Evolutionary conservation across 2,797 vertebrate genomes (phyloP), one percentile per base, ranked within the genome.

Genomic region (Micrastur ruficollis): DNA sequence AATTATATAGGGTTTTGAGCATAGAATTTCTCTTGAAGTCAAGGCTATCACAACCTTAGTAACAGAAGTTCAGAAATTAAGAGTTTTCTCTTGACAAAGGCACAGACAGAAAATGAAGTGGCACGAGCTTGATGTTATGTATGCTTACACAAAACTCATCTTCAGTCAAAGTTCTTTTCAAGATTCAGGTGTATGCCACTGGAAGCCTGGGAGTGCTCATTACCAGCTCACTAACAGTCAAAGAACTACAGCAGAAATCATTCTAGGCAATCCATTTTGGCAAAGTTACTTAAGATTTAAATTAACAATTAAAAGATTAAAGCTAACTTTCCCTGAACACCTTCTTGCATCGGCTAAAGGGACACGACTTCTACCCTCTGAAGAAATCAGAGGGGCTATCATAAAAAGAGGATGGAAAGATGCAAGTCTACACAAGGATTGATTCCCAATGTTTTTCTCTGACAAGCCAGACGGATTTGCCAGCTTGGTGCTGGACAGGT

Each of bases 361-460:
- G 34, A 58, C 29, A 12, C 0, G 3, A 42, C 53, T 84, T 81
- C 11, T 27, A 59, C 7, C 18, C 49, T 29, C 9, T n/a, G 29
- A 72, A 63, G 40, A 55, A 68, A 75, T 14, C 44, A 27, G 32
- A 42, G 36, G 22, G 27, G 19, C 17, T 66, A 36, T 21, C 31
- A 52, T 8, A 19, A 40, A 38, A 55, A 50, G 27, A 36, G 38
- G 53, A 58, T 20, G 29, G 23, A 19, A 93, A 71, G 65, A 53
- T n/a, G 16, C 50, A 49, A 66, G 31, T 34, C 55, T 61, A 26
- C 29, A 31, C 62, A 19, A 47, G 59, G 49, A 82, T 13, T 0
- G 1, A 52, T 12, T 83, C 40, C 66, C 26, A 32, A 1, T 0
- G 2, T 1, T 91, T 26, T 47, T 19, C 65, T 78, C 3, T 0